Conservation (phyloP, 2,113 vertebrate species). For the Oryzias celebensis region DNA sequence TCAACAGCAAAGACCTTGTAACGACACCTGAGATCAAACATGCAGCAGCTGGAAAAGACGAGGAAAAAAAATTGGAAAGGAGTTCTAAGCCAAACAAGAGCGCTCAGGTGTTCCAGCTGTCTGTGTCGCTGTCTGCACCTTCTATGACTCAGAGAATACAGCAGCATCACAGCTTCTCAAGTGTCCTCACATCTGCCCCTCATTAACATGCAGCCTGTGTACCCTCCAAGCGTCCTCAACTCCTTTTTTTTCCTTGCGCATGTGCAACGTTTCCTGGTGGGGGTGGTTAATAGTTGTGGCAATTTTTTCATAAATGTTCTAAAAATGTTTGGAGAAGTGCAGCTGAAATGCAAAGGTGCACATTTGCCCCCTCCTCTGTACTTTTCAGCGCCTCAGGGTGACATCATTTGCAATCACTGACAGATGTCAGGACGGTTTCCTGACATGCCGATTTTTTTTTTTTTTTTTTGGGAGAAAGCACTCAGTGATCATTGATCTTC, state of each 20-base stretch:
- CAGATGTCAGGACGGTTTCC: slow-evolving; percentile 49
- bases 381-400: slow-evolving; percentile 45
- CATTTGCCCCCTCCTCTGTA: slow-evolving; percentile 20
- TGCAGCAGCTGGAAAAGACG: neutral
- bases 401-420: slow-evolving; percentile 57
- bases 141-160: slow-evolving; percentile 41
- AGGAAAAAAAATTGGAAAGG: slow-evolving; percentile 8
- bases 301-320: slow-evolving; percentile 44
- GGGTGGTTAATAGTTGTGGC: slow-evolving; percentile 16
- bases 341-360: slow-evolving; percentile 32
- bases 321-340: slow-evolving; percentile 23
- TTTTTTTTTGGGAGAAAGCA: slow-evolving; percentile 24
- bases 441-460: slow-evolving; percentile 25
- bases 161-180: slow-evolving; percentile 37
- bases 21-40: slow-evolving; percentile 44
- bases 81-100: slow-evolving; percentile 62
- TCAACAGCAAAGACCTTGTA: slow-evolving; percentile 23
- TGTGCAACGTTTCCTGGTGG: slow-evolving; percentile 34
- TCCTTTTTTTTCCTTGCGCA: slow-evolving; percentile 61
- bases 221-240: slow-evolving; percentile 60
- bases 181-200: slow-evolving; percentile 70
- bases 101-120: slow-evolving; percentile 68
- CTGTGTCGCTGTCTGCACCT: slow-evolving; percentile 34
- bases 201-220: slow-evolving; percentile 65
- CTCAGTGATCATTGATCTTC: neutral